Percentiles rank a stretch among this genome's conserved stretches.
phyloP scores from a whole-genome alignment of 2,797 vertebrate species.

The Anabacerthia variegaticeps region DNA sequence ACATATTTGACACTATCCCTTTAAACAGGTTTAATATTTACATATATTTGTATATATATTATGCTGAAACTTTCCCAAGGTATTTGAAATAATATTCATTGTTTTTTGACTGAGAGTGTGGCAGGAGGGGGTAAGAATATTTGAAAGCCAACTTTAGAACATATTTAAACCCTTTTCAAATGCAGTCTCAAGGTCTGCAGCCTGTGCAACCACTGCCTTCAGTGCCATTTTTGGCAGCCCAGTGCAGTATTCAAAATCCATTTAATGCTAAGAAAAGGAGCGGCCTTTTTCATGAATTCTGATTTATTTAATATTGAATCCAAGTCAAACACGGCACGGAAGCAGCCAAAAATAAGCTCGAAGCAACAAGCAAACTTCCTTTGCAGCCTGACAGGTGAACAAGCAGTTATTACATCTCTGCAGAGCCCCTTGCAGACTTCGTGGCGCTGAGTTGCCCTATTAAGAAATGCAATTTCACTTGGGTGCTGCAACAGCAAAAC shows the following conservation, averaged over 20 bases:
- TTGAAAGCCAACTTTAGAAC: slow-evolving; percentile 41
- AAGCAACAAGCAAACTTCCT: slow-evolving; percentile 48
- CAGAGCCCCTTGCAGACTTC: neutral
- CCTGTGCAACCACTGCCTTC: slow-evolving; percentile 10
- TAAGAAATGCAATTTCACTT: slow-evolving; percentile 46
- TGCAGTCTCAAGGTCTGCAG: slow-evolving; percentile 25
- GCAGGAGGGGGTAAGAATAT: slow-evolving; percentile 21
- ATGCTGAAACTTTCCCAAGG: slow-evolving; percentile 22
- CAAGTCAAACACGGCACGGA: neutral
- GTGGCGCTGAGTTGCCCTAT: neutral
- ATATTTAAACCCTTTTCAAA: slow-evolving; percentile 61
- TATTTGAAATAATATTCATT: slow-evolving; percentile 38
- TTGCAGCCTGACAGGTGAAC: slow-evolving; percentile 18
- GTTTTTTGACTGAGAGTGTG: neutral
- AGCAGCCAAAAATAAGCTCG: slow-evolving; percentile 9
- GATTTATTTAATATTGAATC: slow-evolving; percentile 51
- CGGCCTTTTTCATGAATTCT: slow-evolving; percentile 34
- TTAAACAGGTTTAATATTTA: slow-evolving; percentile 46
- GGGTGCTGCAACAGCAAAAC: neutral
- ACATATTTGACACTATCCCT: neutral
- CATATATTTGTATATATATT: neutral
- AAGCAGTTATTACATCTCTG: slow-evolving; percentile 27
- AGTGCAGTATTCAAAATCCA: slow-evolving; percentile 35
- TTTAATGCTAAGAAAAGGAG: slow-evolving; percentile 59
- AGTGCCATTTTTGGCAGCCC: slow-evolving; percentile 53